phyloP scores from a whole-genome alignment of 2,888 invertebrate species.

The Epinotia demarniana region DNA sequence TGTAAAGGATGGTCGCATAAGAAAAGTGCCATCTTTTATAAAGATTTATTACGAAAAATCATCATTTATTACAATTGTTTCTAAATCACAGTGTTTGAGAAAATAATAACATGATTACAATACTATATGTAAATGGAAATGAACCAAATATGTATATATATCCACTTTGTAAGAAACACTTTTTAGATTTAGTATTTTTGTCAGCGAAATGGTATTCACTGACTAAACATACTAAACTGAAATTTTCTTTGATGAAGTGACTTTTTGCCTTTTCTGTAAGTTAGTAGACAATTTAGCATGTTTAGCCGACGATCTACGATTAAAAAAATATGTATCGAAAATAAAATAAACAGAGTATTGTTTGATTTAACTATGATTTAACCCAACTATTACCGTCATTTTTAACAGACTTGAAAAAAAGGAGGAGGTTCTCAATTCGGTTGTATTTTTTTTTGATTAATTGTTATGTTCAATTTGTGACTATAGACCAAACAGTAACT shows the following conservation, averaged over 20 bases:
- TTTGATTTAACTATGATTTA: too few relatives aligned
- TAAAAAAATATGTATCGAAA: background rate
- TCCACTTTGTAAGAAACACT: background rate
- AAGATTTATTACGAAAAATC: slow-evolving; percentile 43
- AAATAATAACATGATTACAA: background rate
- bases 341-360: background rate
- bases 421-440: too few relatives aligned
- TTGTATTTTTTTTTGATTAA: too few relatives aligned
- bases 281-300: background rate
- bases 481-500: too few relatives aligned
- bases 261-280: background rate
- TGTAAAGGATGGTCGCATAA: background rate
- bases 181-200: background rate
- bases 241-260: background rate
- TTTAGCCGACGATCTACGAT: background rate
- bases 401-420: too few relatives aligned
- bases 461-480: too few relatives aligned
- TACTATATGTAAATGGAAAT: background rate
- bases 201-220: background rate
- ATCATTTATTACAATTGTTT: slow-evolving; percentile 42
- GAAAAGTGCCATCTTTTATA: slow-evolving; percentile 4
- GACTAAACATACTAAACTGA: background rate
- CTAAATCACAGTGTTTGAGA: slow-evolving; percentile 44
- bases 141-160: background rate
- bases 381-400: too few relatives aligned